Evolutionary conservation across 2,888 invertebrate species (phyloP).

Genomic region (Boloria euphrosyne): DNA sequence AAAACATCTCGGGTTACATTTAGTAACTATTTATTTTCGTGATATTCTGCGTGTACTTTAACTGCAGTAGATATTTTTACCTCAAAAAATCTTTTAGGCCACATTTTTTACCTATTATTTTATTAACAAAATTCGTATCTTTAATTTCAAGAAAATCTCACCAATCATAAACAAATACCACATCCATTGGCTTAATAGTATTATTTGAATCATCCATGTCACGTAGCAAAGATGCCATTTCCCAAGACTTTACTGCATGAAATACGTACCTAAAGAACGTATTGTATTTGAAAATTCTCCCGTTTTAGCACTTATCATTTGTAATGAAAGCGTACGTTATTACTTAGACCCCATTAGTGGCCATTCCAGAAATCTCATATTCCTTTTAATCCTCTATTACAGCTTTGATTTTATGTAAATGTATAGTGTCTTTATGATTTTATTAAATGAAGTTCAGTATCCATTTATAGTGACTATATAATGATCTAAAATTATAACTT

Average conservation of each 20-base stretch:
- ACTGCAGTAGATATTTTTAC: too few species aligned
- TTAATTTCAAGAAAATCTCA: too few species aligned
- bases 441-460: not conserved
- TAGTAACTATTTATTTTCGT: too few species aligned
- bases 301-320: constrained; percentile 33
- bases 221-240: constrained; percentile 55
- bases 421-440: not conserved
- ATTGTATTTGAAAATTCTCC: constrained; percentile 59
- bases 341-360: constrained; percentile 15
- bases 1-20: too few species aligned
- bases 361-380: constrained; percentile 1
- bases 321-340: constrained; percentile 23
- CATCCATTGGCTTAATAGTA: constrained; percentile 41
- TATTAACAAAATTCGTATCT: too few species aligned
- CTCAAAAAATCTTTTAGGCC: too few species aligned
- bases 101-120: too few species aligned
- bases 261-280: constrained; percentile 55
- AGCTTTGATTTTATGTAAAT: constrained; percentile 3
- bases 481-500: too few species aligned
- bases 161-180: constrained; percentile 36
- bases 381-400: constrained; percentile 10
- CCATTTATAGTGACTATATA: too few species aligned
- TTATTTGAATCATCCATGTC: constrained; percentile 33
- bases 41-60: too few species aligned
- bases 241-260: constrained; percentile 60